Base-by-base conservation (phyloP, 2,797 vertebrate genomes). In the Apogon hyalosoma region DNA sequence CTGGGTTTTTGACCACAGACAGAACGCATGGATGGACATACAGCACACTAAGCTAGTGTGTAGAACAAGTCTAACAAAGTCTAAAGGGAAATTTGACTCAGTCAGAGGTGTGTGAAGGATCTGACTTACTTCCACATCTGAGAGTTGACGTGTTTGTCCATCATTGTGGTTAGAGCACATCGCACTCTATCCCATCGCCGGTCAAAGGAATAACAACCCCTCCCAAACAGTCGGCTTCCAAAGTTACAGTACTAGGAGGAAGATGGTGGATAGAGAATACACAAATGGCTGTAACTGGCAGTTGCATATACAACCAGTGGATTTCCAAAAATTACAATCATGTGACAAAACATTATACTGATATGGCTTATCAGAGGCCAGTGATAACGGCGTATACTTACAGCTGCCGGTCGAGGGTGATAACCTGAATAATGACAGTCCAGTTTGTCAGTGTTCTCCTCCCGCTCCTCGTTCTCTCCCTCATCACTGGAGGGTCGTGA, bases 361-460 rank as follows among this genome's bases (percentile, higher is more conserved):
- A 12, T 10, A 10, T 6, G 11, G 19, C 24, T 62, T 6, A 54
- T 49, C 7, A 43, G 10, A 11, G 49, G 33, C 9, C 33, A 36
- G 33, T 9, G 33, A 8, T 10, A 36, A 10, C 3, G 33, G 33
- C 3, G 9, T 10, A 48, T 66, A 96, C 97, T 90, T 94, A 99
- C 98, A 94, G 97, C 95, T 90, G 97, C 95, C 92, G 98, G 97
- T 93, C 97, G 96, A 91, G 98, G 97, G 89, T 99, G 98, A 92
- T 95, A 97, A 95, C 96, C 95, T 94, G 98, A 99, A 96, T 96
- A 99, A 92, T 97, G 96, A 95, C 96, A 98, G 93, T 99, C 98
- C 95, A 99, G 95, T 95, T 97, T 99, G 90, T 99, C 98, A 77
- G 93, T 73, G 81, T 86, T 92, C 87, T 99, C 98, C 87, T 98